Evolutionary conservation across 2,888 invertebrate species (phyloP), one percentile per base, ranked within the genome.

Genomic region (Lysandra bellargus): DNA sequence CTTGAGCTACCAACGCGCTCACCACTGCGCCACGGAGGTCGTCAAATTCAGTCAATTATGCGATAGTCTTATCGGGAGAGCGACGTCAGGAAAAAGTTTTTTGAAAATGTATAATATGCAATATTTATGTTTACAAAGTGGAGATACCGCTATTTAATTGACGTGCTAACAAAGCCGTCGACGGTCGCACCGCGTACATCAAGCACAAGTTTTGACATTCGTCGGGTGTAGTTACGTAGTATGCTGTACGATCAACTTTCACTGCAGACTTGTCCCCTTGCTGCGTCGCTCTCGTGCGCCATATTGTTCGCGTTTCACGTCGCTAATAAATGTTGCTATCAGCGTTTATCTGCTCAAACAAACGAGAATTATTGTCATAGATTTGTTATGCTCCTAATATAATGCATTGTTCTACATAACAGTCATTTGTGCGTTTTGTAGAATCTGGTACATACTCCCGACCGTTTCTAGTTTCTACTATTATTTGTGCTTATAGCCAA

Each of bases 241-340:
- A 49, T 49, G 9, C 49, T 12, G 57, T 61, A 84, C 80, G 86
- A 86, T 88, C 87, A 88, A 91, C 92, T 92, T 92, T 92, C 91
- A 89, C 91, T 88, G 83, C 82, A 81, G 82, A 84, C 85, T 83
- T 83, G 87, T 86, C 85, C 81, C 81, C 69, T 74, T 64, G 80
- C 78, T 75, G 73, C 79, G 79, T 83, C 85, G 82, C 84, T 82
- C 76, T 76, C 76, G 76, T 82, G 81, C 83, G 80, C 81, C 78
- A 75, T 83, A 80, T 81, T 80, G 82, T 78, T 78, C 77, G 74
- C 80, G 78, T 40, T 74, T 78, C 74, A 78, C 78, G 75, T 78
- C 30, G 78, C 81, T 75, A 78, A 79, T 78, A 78, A 80, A 61
- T 61, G 73, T 57, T 53, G 74, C 74, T 57, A 74, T 79, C 76